phyloP scores from a whole-genome alignment of 2,113 vertebrate genomes.

The Stictonetta naevosa region DNA sequence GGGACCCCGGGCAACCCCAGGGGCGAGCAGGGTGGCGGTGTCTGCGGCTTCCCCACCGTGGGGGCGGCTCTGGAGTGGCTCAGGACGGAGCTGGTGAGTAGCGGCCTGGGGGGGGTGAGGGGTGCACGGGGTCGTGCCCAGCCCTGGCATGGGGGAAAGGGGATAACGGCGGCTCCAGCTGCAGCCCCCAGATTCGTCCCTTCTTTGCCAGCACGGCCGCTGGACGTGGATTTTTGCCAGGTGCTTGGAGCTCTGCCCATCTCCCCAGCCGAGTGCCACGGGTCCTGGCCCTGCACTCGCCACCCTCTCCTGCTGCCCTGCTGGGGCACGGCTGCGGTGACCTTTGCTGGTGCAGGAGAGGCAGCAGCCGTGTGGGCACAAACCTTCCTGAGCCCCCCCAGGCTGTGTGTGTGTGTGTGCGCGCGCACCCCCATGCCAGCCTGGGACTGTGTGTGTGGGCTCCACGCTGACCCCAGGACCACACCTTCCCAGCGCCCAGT shows the following conservation, averaged over 20 bases:
- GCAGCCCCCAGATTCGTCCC: fast-evolving
- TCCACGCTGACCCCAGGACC: neutral
- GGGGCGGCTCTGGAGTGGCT: constrained; percentile 90
- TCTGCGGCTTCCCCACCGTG: constrained; percentile 88
- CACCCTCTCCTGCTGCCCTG: neutral
- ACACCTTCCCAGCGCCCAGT: fast-evolving
- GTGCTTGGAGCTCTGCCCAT: fast-evolving
- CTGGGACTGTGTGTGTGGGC: fast-evolving
- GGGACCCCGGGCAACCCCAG: neutral
- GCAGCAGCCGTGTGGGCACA: fast-evolving
- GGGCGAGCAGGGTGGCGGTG: neutral
- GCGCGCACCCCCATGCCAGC: fast-evolving
- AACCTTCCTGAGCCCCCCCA: fast-evolving
- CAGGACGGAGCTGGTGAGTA: constrained; percentile 90
- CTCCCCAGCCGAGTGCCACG: fast-evolving
- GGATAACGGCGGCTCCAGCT: too few species aligned
- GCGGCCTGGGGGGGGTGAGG: neutral
- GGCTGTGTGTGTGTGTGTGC: neutral
- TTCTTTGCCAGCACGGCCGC: fast-evolving
- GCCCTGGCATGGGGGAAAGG: neutral
- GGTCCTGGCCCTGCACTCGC: fast-evolving
- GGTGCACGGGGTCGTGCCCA: neutral
- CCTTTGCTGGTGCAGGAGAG: neutral
- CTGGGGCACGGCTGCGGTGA: neutral
- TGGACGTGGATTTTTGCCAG: fast-evolving